phyloP scores from a whole-genome alignment of 1,140 invertebrate species.

The Acromyrmex charruanus region DNA sequence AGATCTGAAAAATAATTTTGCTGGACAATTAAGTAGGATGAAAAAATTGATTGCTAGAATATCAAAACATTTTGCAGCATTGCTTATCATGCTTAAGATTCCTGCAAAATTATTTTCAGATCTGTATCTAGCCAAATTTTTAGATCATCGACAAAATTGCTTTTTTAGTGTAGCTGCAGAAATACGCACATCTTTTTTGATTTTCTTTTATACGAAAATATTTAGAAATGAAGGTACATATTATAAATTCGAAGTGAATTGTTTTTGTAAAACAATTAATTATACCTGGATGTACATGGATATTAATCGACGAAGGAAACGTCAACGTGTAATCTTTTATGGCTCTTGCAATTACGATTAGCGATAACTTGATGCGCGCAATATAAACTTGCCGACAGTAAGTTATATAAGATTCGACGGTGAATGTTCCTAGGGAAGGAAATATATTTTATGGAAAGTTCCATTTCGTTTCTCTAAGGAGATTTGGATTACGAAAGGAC shows the following conservation, averaged over 20 bases:
- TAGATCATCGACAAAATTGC: too few relatives aligned
- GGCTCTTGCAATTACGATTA: slow-evolving; percentile 1
- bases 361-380: slow-evolving; percentile 14
- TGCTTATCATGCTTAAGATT: too few relatives aligned
- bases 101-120: too few relatives aligned
- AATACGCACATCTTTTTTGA: neutral
- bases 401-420: slow-evolving; percentile 37
- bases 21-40: too few relatives aligned
- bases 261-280: neutral
- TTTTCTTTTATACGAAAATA: neutral
- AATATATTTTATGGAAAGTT: slow-evolving; percentile 60
- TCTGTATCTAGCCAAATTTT: too few relatives aligned
- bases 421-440: slow-evolving; percentile 33
- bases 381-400: slow-evolving; percentile 25
- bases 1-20: too few relatives aligned
- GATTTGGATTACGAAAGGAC: slow-evolving; percentile 55
- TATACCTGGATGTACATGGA: neutral
- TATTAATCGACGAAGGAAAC: neutral
- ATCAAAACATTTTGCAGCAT: too few relatives aligned
- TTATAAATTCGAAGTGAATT: neutral
- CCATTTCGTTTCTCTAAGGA: slow-evolving; percentile 63
- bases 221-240: neutral
- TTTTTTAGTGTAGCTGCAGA: neutral
- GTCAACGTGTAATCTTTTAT: neutral
- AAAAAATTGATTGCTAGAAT: too few relatives aligned